Percentiles rank a stretch among this genome's conserved stretches.
These are phyloP conservation scores for Geotrupes spiniger DNA, from an alignment of 2,888 invertebrate genomes.

Conservation along the genomic window DNA sequence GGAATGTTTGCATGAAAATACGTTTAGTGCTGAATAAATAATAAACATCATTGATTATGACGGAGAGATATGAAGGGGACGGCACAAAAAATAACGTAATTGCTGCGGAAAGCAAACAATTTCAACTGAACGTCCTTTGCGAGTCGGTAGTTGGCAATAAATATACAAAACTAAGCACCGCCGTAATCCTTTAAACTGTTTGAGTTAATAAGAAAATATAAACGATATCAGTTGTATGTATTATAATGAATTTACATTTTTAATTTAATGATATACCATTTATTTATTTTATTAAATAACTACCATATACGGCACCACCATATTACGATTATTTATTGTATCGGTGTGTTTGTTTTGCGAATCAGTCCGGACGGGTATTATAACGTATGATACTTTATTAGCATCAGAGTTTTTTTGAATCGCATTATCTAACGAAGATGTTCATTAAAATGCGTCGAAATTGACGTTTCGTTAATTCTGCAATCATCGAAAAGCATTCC, in stretches of 20 bases:
- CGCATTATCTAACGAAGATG: no score
- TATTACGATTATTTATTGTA: constrained; percentile 4
- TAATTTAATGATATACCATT: constrained; percentile 13
- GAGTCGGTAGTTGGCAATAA: background rate
- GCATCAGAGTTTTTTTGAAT: no score
- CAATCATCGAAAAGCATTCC: no score
- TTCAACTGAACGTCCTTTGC: constrained; percentile 5
- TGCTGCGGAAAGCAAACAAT: constrained; percentile 14
- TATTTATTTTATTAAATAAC: constrained; percentile 17
- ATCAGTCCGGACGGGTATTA: no score
- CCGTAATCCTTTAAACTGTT: constrained; percentile 7
- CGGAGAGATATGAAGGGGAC: background rate
- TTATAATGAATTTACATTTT: constrained; percentile 18
- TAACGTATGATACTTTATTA: no score
- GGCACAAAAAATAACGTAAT: constrained; percentile 11
- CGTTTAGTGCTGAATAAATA: background rate
- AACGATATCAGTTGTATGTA: constrained; percentile 11
- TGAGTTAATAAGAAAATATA: constrained; percentile 9
- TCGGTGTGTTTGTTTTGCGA: constrained; percentile 2
- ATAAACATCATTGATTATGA: background rate
- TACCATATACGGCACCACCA: background rate
- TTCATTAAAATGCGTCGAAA: no score
- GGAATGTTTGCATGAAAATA: no score
- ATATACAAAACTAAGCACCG: constrained; percentile 5
- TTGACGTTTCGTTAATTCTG: no score